Conservation (phyloP, 53 echinoderm and acorn worm species). For the Stichopus horrens region DNA sequence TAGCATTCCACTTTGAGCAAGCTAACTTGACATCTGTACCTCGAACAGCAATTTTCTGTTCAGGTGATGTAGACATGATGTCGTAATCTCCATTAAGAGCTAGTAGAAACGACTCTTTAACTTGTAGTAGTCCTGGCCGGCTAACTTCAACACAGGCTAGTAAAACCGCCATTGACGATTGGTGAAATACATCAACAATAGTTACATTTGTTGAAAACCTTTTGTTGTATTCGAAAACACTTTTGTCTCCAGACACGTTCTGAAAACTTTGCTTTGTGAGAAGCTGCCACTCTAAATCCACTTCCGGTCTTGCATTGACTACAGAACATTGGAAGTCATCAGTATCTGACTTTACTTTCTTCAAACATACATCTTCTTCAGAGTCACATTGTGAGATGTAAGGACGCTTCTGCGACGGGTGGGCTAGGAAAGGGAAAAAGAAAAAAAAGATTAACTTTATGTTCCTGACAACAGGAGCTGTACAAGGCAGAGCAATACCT, state of each 20-base stretch:
- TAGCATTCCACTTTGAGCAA: background rate
- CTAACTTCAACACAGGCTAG: background rate
- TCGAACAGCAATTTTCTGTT: background rate
- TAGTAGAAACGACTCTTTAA: background rate
- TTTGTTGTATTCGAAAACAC: too few species aligned
- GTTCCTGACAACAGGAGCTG: too few species aligned
- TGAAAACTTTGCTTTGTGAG: background rate
- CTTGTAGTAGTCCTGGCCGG: background rate
- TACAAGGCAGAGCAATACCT: too few species aligned
- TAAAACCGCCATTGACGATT: background rate
- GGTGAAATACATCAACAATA: background rate
- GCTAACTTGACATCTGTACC: background rate
- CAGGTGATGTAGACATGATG: background rate
- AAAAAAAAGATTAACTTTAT: too few species aligned
- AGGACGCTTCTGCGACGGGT: slow-evolving; percentile 1
- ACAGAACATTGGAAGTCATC: background rate
- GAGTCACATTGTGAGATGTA: background rate
- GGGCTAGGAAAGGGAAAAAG: background rate
- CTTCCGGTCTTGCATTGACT: background rate
- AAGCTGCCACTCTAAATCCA: background rate
- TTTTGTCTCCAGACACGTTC: background rate
- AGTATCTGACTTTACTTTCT: background rate
- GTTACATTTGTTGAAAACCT: background rate
- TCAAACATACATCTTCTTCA: background rate
- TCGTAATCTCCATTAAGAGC: background rate